These are phyloP conservation scores for Pristis pectinata DNA, from an alignment of 2,797 vertebrate species.

Conservation along the genomic window DNA sequence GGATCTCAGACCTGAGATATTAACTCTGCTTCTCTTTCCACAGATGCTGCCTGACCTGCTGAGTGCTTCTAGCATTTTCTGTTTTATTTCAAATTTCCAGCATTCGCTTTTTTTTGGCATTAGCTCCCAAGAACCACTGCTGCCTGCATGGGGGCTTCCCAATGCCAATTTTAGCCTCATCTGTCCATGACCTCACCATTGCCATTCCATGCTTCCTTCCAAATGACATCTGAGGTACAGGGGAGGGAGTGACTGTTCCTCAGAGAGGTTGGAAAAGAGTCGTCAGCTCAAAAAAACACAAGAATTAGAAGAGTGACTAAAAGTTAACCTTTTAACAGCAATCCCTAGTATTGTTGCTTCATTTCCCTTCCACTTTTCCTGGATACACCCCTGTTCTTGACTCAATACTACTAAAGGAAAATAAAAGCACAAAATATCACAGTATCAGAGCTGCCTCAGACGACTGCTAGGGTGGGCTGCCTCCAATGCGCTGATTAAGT, in stretches of 20 bases:
- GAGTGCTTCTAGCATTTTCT: too few species aligned
- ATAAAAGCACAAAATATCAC: neutral
- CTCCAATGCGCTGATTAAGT: neutral
- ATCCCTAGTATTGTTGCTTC: neutral
- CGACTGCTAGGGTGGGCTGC: neutral
- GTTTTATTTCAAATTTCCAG: too few species aligned
- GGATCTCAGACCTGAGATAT: too few species aligned
- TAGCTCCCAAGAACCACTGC: too few species aligned
- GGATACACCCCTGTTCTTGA: neutral
- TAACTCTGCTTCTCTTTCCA: too few species aligned
- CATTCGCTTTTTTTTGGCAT: too few species aligned
- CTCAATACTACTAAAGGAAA: neutral
- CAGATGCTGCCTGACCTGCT: too few species aligned
- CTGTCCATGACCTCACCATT: neutral
- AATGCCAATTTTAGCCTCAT: neutral
- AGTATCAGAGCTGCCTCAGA: neutral
- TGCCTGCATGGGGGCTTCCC: neutral
- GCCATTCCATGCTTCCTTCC: neutral
- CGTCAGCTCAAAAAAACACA: neutral
- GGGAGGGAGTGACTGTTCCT: neutral
- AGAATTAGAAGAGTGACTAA: neutral
- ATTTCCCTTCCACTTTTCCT: neutral
- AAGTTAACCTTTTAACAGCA: neutral
- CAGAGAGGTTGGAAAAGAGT: neutral
- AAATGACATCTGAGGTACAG: neutral